Conservation (phyloP, 2,888 invertebrate genomes). For the Prionchulus punctatus region DNA sequence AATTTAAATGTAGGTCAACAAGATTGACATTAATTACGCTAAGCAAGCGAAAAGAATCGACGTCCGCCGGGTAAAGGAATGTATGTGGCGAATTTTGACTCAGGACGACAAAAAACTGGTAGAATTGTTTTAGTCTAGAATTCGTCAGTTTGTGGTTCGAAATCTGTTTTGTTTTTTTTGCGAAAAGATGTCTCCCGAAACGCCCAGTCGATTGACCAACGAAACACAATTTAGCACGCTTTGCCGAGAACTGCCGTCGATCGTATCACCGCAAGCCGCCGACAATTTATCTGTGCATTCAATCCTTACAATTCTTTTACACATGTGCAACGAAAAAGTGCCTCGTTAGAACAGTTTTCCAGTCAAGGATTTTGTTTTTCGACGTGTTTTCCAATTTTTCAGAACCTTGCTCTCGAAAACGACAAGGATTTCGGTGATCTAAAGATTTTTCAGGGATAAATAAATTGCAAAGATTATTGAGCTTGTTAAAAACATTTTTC, state of each 20-base stretch:
- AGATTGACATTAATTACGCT: conserved; percentile 59
- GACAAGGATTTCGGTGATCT: neutral
- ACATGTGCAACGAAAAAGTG: conserved; percentile 62
- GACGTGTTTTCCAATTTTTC: neutral
- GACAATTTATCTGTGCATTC: conserved; percentile 59
- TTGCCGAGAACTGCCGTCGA: conserved; percentile 27
- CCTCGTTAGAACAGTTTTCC: neutral
- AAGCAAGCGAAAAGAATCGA: conserved; percentile 67
- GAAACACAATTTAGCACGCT: conserved; percentile 14
- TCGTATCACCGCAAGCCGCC: conserved; percentile 41
- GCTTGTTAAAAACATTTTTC: neutral
- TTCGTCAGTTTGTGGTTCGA: neutral
- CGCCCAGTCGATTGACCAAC: neutral
- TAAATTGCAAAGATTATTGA: neutral
- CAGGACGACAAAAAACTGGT: conserved; percentile 20
- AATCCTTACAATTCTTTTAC: conserved; percentile 60
- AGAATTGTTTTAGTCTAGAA: conserved; percentile 29
- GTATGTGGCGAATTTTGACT: conserved; percentile 52
- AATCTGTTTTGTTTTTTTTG: too few relatives aligned
- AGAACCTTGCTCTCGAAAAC: neutral
- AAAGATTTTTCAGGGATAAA: neutral
- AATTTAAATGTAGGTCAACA: conserved; percentile 43
- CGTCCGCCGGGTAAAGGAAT: conserved; percentile 62
- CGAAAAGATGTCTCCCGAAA: too few relatives aligned
- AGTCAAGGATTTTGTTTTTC: too few relatives aligned